These are phyloP conservation scores for Mylabris phalerata DNA, from an alignment of 1,140 invertebrate species.

Conservation along the genomic window DNA sequence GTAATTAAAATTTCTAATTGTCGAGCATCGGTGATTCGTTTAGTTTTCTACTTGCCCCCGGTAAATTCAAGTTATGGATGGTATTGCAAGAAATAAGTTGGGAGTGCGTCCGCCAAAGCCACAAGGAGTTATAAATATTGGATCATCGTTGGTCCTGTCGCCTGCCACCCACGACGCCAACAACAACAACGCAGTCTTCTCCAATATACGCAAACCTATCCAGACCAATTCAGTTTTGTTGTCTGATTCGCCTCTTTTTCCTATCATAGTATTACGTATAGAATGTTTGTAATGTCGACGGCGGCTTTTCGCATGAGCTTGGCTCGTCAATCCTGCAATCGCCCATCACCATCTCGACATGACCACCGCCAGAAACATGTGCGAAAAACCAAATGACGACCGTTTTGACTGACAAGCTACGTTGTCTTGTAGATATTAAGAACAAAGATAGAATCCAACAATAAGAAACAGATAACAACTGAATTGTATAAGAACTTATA, in stretches of 20 bases:
- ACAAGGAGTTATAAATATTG: conserved; percentile 24
- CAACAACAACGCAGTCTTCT: background rate
- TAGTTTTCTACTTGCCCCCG: background rate
- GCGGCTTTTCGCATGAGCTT: conserved; percentile 20
- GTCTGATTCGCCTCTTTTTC: conserved; percentile 2
- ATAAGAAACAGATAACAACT: background rate
- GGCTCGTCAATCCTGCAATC: conserved; percentile 34
- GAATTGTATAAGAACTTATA: background rate
- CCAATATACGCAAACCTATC: background rate
- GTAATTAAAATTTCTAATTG: too few species aligned
- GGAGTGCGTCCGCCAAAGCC: conserved; percentile 8
- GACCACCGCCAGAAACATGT: conserved; percentile 31
- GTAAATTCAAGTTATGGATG: conserved; percentile 6
- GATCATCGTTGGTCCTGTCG: conserved; percentile 19
- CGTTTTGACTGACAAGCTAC: conserved; percentile 21
- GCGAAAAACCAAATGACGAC: conserved; percentile 27
- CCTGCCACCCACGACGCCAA: conserved; percentile 19
- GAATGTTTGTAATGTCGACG: too few species aligned
- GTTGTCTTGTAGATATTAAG: background rate
- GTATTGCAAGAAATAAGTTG: conserved; percentile 3
- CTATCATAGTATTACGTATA: background rate
- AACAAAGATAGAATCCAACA: background rate
- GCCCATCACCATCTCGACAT: conserved; percentile 35
- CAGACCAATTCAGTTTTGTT: conserved; percentile 16
- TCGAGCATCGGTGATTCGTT: too few species aligned